A percentile compares a stretch with the other conserved stretches of the same genome.
phyloP scores from a whole-genome alignment of 2,797 vertebrate species.

The Scomberomorus guttatus region DNA sequence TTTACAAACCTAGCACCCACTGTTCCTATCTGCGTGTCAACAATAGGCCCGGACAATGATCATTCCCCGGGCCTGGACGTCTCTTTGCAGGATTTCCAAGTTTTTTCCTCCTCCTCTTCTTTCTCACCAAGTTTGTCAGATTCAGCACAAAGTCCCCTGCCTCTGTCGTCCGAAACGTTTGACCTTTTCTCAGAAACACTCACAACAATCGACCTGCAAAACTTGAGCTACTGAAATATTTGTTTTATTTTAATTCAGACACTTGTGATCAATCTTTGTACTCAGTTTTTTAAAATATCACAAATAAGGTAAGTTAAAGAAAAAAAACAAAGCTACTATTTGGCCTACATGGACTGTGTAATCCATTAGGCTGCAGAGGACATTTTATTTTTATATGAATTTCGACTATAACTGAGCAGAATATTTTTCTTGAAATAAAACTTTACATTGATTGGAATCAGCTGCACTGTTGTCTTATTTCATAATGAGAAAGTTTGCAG shows the following conservation, averaged over 20 bases:
- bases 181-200: constrained; percentile 97
- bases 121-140: constrained; percentile 94
- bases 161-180: constrained; percentile 93
- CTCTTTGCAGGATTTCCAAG: constrained; percentile 93
- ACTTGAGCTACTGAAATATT: constrained; percentile 90
- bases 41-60: constrained; percentile 95
- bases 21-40: constrained; percentile 91
- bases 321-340: constrained; percentile 69
- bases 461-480: constrained; percentile 51
- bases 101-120: constrained; percentile 93
- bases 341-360: constrained; percentile 75
- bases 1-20: constrained; percentile 93
- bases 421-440: constrained; percentile 98
- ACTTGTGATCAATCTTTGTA: constrained; percentile 47
- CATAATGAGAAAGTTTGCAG: constrained; percentile 1
- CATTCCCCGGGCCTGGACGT: constrained; percentile 91
- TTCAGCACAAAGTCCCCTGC: constrained; percentile 91
- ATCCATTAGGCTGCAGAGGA: constrained; percentile 86
- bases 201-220: constrained; percentile 95
- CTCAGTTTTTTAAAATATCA: constrained; percentile 77
- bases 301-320: constrained; percentile 81
- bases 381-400: constrained; percentile 95
- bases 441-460: constrained; percentile 88
- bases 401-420: constrained; percentile 86
- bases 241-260: constrained; percentile 41